Base-by-base conservation (phyloP, 2,797 vertebrate genomes). In the Pseudomugil gertrudae region DNA sequence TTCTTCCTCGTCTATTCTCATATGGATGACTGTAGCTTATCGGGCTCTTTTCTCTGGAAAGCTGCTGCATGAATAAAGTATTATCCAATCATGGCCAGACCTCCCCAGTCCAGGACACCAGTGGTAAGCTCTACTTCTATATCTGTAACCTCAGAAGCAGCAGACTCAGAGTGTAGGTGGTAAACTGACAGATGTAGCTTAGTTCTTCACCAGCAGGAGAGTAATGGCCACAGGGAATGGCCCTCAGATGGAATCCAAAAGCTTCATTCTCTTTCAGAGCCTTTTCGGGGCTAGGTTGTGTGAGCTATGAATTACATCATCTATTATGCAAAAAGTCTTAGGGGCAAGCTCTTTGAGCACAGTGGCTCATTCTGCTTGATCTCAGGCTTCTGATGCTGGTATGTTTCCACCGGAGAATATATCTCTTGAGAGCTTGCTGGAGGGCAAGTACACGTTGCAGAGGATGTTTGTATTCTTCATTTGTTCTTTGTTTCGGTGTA, bases 391-490 rank as follows among this genome's bases (percentile, higher is more conserved):
- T 86, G 82, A 88, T 88, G 69, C 45, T 29, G 30, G 74, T 66
- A 56, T 80, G 83, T 84, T 83, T 80, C 57, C 82, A 78, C 84
- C 48, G 69, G 80, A 79, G 79, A 55, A 78, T 58, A 76, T 73
- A 32, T 78, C 75, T 88, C 69, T 64, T 83, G 85, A 88, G 81
- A 87, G 68, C 35, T 77, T 0, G 74, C 87, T 84, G 71, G 57
- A 88, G 84, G 87, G 84, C 71, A 26, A 70, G 69, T 77, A 81
- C 75, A 85, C 53, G 76, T 65, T 76, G 69, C 62, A 69, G 65
- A 52, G 81, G 77, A 74, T 87, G 76, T 90, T 85, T 83, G 86
- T 82, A 82, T 85, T 88, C 77, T 82, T 81, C 66, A 81, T 79
- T 52, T 74, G 40, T 65, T 83, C 76, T 76, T 77, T 80, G 56